Evolutionary conservation across 2,113 vertebrate genomes (phyloP).

Genomic region (Pseudorhombus dupliciocellatus): DNA sequence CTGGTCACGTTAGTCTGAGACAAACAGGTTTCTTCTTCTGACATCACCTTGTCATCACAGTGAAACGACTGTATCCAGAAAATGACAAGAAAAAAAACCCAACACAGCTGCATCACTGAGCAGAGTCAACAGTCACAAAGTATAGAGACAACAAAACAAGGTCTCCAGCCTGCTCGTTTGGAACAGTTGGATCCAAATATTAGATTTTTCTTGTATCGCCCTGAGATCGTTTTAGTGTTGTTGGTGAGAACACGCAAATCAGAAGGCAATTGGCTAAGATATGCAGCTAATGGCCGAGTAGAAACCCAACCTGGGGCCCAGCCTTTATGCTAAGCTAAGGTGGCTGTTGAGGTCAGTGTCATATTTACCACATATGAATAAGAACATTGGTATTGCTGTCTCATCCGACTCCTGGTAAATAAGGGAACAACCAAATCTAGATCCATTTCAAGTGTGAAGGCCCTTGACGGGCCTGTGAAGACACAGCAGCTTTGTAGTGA

Average conservation of each 20-base stretch:
- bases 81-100: constrained; percentile 42
- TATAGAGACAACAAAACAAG: constrained; percentile 21
- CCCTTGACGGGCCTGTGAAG: no score
- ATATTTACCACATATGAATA: no score
- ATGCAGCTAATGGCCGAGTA: no score
- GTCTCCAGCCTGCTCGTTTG: constrained; percentile 35
- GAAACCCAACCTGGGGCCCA: no score
- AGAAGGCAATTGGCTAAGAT: no score
- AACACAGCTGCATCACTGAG: constrained; percentile 36
- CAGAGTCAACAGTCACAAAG: constrained; percentile 34
- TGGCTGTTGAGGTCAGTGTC: no score
- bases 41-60: constrained; percentile 57
- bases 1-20: constrained; percentile 37
- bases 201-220: background rate
- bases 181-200: constrained; percentile 4
- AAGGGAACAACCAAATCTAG: no score
- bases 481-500: no score
- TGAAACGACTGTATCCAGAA: constrained; percentile 37
- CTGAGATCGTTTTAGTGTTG: constrained; percentile 1
- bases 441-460: no score
- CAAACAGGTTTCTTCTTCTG: constrained; percentile 52
- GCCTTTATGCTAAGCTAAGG: no score
- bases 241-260: background rate
- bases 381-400: no score
- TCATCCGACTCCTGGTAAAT: no score